Conservation (phyloP, 2,113 vertebrate genomes). For the Prietella phreatophila region DNA sequence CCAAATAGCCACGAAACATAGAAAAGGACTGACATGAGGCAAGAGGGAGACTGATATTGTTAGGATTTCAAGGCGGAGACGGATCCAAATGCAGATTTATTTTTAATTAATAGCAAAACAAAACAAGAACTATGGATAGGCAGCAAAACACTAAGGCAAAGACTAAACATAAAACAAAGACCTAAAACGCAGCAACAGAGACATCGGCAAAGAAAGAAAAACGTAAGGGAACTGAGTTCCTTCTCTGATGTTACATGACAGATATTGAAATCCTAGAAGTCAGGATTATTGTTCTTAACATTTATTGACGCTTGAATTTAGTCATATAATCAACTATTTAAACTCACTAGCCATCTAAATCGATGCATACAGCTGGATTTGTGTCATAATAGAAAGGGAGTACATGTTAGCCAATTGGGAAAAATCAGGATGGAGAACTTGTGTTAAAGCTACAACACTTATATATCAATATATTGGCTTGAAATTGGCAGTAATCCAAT, state of each 20-base stretch:
- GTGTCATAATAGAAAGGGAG: background rate
- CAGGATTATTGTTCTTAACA: background rate
- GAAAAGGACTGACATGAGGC: background rate
- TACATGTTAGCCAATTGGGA: background rate
- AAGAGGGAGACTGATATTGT: background rate
- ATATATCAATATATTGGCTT: background rate
- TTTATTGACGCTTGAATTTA: background rate
- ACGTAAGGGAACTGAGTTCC: too few species aligned
- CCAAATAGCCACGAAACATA: background rate
- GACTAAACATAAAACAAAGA: too few species aligned
- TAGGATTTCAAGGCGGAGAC: too few species aligned
- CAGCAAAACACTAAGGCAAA: too few species aligned
- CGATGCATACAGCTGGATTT: background rate
- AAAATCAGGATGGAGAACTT: background rate
- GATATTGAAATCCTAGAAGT: background rate
- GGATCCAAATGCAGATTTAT: too few species aligned
- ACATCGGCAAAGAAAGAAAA: too few species aligned
- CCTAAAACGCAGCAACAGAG: too few species aligned
- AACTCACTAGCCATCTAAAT: background rate
- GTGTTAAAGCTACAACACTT: background rate
- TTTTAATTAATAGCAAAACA: too few species aligned
- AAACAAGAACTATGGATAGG: too few species aligned
- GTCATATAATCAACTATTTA: background rate
- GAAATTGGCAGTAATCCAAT: background rate
- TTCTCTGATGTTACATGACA: too few species aligned